A percentile compares a stretch with the other conserved stretches of the same genome.
These are phyloP conservation scores for Mus musculus DNA, from an alignment of 2,113 vertebrate genomes.

Conservation along the genomic window DNA sequence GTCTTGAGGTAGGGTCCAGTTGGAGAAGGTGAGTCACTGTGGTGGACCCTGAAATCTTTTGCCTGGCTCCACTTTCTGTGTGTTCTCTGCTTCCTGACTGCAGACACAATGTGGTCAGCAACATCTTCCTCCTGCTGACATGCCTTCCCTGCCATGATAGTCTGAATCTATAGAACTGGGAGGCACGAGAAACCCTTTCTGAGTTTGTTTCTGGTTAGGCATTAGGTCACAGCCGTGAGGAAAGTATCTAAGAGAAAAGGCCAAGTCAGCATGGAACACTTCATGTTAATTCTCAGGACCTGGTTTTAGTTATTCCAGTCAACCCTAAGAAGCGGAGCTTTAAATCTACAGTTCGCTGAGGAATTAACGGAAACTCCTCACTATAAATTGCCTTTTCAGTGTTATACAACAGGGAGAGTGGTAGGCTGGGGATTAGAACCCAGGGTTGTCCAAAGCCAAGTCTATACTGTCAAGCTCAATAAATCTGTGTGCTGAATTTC, in stretches of 20 bases:
- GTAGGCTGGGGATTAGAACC: conserved; percentile 2
- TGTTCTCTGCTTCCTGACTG: neutral
- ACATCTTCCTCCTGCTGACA: neutral
- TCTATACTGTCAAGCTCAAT: neutral
- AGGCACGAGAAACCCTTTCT: neutral
- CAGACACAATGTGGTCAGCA: neutral
- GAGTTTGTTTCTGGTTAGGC: neutral
- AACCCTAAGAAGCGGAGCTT: neutral
- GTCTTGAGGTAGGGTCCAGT: neutral
- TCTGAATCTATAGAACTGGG: neutral
- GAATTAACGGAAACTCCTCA: neutral
- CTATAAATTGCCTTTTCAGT: neutral
- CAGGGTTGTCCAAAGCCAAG: neutral
- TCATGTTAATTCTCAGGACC: neutral
- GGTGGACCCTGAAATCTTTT: neutral
- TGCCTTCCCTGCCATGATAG: too few relatives aligned
- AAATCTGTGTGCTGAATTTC: neutral
- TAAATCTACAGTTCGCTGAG: neutral
- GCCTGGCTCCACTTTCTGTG: neutral
- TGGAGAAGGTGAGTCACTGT: neutral
- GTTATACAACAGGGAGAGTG: neutral
- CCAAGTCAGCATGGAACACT: neutral
- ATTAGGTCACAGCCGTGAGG: neutral
- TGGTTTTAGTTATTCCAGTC: neutral
- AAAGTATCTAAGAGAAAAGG: neutral